Percentiles rank a stretch among this genome's conserved stretches.
Evolutionary conservation across 1,140 invertebrate species (phyloP).

Genomic region (Drosophila sp.): DNA sequence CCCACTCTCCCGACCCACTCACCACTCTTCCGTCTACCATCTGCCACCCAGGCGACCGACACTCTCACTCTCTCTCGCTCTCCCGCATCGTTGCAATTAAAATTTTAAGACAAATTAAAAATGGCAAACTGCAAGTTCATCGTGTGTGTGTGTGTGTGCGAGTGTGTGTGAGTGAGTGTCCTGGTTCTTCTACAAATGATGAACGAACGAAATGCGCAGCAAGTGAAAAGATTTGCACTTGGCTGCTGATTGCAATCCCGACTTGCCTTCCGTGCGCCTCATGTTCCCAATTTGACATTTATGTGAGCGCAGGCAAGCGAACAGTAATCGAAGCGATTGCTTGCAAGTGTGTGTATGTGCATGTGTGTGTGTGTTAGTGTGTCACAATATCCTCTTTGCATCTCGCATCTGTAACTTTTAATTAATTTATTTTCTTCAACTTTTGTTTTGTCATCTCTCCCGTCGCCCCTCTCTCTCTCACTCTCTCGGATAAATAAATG

Average conservation of each 20-base stretch:
- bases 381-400: constrained; percentile 37
- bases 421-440: constrained; percentile 75
- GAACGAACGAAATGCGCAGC: constrained; percentile 47
- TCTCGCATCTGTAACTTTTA: constrained; percentile 58
- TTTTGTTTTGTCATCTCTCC: constrained; percentile 31
- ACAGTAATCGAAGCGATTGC: constrained; percentile 52
- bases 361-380: constrained; percentile 26
- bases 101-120: constrained; percentile 76
- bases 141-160: constrained; percentile 13
- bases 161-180: constrained; percentile 5
- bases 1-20: background rate
- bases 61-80: background rate
- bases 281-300: constrained; percentile 75
- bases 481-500: constrained; percentile 60
- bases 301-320: constrained; percentile 58
- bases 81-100: constrained; percentile 60
- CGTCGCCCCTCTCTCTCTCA: background rate
- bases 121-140: constrained; percentile 31
- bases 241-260: constrained; percentile 69
- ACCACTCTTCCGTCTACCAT: too few species aligned
- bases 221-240: constrained; percentile 70
- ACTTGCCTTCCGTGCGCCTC: constrained; percentile 19
- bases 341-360: constrained; percentile 21
- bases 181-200: constrained; percentile 40
- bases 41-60: background rate